phyloP scores from a whole-genome alignment of 2,113 vertebrate species.

The Ploceus nigricollis region DNA sequence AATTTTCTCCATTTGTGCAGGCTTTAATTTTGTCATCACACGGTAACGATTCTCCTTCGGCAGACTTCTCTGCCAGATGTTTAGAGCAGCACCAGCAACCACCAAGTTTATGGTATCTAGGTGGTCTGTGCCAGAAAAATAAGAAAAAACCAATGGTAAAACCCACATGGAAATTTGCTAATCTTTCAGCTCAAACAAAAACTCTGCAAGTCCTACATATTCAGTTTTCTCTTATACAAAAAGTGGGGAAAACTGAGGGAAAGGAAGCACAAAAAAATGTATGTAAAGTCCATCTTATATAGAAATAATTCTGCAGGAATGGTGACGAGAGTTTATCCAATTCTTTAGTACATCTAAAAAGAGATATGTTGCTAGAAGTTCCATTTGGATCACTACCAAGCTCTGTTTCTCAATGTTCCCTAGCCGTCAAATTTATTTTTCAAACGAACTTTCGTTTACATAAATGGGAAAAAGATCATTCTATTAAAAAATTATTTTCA shows the following conservation, averaged over 20 bases:
- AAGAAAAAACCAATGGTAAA: not conserved
- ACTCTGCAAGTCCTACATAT: not conserved
- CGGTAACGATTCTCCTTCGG: not conserved
- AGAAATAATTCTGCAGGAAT: not conserved
- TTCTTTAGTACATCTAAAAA: not conserved
- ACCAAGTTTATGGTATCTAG: not conserved
- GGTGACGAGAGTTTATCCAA: not conserved
- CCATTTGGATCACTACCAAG: not conserved
- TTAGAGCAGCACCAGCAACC: not conserved
- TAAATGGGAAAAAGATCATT: not conserved
- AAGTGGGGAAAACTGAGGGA: not conserved
- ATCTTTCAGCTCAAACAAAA: not conserved
- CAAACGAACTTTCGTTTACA: not conserved
- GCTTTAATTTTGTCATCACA: constrained; percentile 27
- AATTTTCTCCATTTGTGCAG: constrained; percentile 44
- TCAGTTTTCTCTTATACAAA: not conserved
- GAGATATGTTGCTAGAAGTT: not conserved
- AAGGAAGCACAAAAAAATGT: not conserved
- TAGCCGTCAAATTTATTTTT: not conserved
- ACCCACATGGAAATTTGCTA: not conserved
- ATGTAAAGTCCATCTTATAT: not conserved
- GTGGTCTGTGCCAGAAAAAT: not conserved
- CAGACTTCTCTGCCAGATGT: constrained; percentile 16
- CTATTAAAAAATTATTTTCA: not conserved
- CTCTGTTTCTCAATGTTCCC: not conserved